Evolutionary conservation across 1,140 invertebrate species (phyloP), one percentile per base, ranked within the genome.

Genomic region (Apocrypta bakeri): DNA sequence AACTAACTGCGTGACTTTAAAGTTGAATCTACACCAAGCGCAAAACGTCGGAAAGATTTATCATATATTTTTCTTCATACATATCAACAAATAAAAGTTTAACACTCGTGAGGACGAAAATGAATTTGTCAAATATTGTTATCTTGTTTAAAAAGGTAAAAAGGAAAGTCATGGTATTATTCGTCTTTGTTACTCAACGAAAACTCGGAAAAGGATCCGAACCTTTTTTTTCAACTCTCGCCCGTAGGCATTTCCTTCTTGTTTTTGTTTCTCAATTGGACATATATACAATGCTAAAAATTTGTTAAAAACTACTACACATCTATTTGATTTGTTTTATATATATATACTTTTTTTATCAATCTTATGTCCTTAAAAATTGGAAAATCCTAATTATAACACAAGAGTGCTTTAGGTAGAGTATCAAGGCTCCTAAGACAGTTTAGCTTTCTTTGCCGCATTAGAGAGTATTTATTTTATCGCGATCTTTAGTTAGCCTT

Each of bases 231-330:
- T 56, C 48, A 56, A 66, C 24, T 31, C 31, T 71, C 31, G 74
- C 76, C 69, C 79, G 68, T 74, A 73, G 78, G 80, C 83, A 83
- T 63, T 84, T 79, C 42, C 42, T 25, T 40, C 29, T 66, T 24
- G 12, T 79, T 77, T 48, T 82, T 29, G 72, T 79, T 81, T 85
- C 84, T 87, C 83, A 91, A 90, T 90, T 90, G 83, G 89, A 90
- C 90, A 91, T 91, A 91, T 91, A 89, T 91, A 91, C 90, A 91
- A 82, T 83, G 85, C 88, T 90, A 90, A 87, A 87, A 90, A 89
- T 89, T 91, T 88, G 85, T 88, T 90, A 88, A 86, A 90, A 91
- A 90, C 88, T 90, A 90, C 88, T 90, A 89, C 89, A 90, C 90
- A 90, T 83, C 87, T 91, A 90, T 88, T 87, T 88, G 85, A 82